These are phyloP conservation scores for Apis dorsata DNA, from an alignment of 1,140 invertebrate species.

Conservation along the genomic window DNA sequence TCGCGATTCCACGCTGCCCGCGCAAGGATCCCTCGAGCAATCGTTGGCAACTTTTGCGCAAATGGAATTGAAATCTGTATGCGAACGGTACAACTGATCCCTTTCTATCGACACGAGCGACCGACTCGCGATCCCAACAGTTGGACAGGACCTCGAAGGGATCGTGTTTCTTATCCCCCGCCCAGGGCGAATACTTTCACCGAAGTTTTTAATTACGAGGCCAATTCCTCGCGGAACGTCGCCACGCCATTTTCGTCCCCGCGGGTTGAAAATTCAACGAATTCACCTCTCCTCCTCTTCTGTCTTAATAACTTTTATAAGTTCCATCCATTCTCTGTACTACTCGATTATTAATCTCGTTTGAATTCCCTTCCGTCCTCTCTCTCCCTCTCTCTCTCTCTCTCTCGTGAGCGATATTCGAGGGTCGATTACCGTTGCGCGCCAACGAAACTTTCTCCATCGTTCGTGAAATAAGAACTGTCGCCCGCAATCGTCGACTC, in stretches of 20 bases:
- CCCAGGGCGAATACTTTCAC: not conserved
- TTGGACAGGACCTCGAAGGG: not conserved
- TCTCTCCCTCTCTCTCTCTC: too few species aligned
- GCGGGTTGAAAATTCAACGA: slow-evolving; percentile 8
- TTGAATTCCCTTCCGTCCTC: slow-evolving; percentile 27
- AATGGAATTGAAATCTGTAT: slow-evolving; percentile 38
- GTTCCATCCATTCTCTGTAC: slow-evolving; percentile 7
- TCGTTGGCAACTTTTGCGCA: slow-evolving; percentile 1
- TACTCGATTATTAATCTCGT: slow-evolving; percentile 48
- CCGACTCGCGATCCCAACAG: too few species aligned
- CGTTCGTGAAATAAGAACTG: not conserved
- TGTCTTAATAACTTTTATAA: slow-evolving; percentile 19
- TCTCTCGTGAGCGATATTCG: not conserved
- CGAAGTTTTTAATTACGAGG: slow-evolving; percentile 35
- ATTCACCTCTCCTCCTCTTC: not conserved
- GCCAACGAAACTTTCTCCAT: not conserved
- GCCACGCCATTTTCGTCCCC: not conserved
- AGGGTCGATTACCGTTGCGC: slow-evolving; percentile 15
- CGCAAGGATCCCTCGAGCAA: not conserved
- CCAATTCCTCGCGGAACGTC: not conserved
- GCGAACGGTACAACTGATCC: not conserved
- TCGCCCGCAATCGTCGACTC: not conserved
- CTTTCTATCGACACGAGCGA: not conserved
- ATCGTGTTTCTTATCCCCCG: not conserved
- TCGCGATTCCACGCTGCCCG: too few species aligned